These are phyloP conservation scores for Suillia variegata DNA, from an alignment of 2,888 invertebrate species.

Conservation along the genomic window DNA sequence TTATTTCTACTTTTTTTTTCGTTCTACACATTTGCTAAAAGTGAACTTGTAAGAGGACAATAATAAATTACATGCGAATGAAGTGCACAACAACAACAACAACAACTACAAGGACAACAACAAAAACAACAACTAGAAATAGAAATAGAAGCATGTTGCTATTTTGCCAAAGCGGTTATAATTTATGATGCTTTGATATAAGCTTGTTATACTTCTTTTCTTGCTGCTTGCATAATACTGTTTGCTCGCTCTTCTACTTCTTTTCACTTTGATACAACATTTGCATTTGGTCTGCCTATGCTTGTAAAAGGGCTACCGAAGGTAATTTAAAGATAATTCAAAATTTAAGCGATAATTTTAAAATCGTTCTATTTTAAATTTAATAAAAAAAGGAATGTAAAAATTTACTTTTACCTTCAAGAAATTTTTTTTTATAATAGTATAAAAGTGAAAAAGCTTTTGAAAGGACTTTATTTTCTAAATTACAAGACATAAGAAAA, in stretches of 20 bases:
- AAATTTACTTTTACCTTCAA: too few species aligned
- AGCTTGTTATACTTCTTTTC: slow-evolving; percentile 13
- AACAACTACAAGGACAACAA: background rate
- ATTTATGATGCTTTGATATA: slow-evolving; percentile 25
- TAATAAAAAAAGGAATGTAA: too few species aligned
- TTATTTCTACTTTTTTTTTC: background rate
- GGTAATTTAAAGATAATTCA: too few species aligned
- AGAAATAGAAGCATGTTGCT: background rate
- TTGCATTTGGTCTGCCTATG: background rate
- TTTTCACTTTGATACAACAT: background rate
- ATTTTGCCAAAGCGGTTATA: slow-evolving; percentile 15
- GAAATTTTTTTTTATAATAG: too few species aligned
- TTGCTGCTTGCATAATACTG: background rate
- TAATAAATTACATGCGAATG: slow-evolving; percentile 19
- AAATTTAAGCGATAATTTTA: too few species aligned
- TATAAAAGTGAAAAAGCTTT: too few species aligned
- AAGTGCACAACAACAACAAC: slow-evolving; percentile 14
- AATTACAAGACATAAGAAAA: too few species aligned
- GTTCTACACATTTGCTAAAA: background rate
- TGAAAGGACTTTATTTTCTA: too few species aligned
- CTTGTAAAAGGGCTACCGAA: too few species aligned
- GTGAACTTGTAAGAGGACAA: slow-evolving; percentile 12
- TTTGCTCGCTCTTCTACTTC: background rate
- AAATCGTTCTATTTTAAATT: too few species aligned
- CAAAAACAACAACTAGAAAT: too few species aligned